phyloP scores from a whole-genome alignment of 2,888 invertebrate genomes.

The Drosophila nigricruria region DNA sequence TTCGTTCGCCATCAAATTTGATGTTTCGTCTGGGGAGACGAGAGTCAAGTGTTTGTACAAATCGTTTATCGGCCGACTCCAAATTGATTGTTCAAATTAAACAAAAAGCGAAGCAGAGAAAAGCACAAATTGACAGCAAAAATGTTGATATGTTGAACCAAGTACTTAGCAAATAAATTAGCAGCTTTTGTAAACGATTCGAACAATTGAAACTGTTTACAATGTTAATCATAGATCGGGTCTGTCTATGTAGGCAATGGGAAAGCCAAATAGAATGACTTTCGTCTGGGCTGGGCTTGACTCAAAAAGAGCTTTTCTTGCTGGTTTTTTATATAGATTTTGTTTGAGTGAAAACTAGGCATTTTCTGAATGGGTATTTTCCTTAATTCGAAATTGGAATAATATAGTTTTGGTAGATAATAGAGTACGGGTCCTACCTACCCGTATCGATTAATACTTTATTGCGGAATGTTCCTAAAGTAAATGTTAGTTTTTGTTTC shows the following conservation, averaged over 20 bases:
- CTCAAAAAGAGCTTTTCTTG: background rate
- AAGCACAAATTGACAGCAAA: constrained; percentile 24
- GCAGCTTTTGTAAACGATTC: constrained; percentile 11
- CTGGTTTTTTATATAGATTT: background rate
- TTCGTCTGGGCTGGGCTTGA: background rate
- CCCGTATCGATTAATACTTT: background rate
- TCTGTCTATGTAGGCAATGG: background rate
- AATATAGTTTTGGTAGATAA: background rate
- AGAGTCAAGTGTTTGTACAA: constrained; percentile 1
- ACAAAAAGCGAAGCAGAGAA: constrained; percentile 4
- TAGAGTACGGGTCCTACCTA: background rate
- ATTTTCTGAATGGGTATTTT: no score
- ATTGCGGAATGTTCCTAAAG: background rate
- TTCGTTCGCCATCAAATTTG: background rate
- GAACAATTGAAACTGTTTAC: constrained; percentile 5
- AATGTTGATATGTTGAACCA: constrained; percentile 6
- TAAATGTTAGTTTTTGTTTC: background rate
- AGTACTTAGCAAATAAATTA: constrained; percentile 45
- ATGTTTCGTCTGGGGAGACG: background rate
- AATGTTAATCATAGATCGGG: constrained; percentile 1
- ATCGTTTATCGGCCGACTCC: constrained; percentile 25
- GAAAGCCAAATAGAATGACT: background rate
- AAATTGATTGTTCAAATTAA: constrained; percentile 35
- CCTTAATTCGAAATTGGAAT: background rate
- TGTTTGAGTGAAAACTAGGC: background rate